Evolutionary conservation across 2,113 vertebrate genomes (phyloP), one percentile per base, ranked within the genome.

Genomic region (Grallaria varia): DNA sequence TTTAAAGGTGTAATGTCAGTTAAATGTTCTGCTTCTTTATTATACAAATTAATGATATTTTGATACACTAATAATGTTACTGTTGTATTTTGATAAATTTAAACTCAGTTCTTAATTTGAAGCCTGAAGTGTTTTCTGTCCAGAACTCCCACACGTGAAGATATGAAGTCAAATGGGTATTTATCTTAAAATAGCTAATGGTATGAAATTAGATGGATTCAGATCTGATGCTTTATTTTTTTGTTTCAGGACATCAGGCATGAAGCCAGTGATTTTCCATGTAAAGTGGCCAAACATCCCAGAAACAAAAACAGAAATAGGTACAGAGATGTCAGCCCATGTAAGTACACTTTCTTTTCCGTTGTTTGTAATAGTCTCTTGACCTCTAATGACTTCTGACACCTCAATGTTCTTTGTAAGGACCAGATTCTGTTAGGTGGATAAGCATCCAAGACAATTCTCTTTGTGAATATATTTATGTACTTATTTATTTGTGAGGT

Each of bases 281-380:
- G 99, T 93, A 99, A 98, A 98, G 97, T 99, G 96, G 99, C 99
- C 95, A 99, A 99, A 98, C 98, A 98, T 97, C 98, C 98, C 21
- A 99, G 99, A 97, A 99, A 99, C 97, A 99, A 99, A 98, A 99
- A 93, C 91, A 98, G 99, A 97, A 99, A 99, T 97, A 99, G 99
- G 96, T 99, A 99, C 98, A 98, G 99, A 98, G 99, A 99, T 93
- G 99, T 99, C 96, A 99, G 99, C 94, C 99, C 99, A 64, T 99
- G 99, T 99, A 97, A 99, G 99, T 99, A 95, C 37, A 22, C 74
- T 78, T 44, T 85, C 66, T 80, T 93, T 47, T 69, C 75, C 33
- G 22, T 87, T 91, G 76, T 84, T 68, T 63, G 9, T 50, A 49
- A 50, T 50, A 49, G 25, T 25, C 68, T 66, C 7, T 53, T 92